phyloP scores from a whole-genome alignment of 2,797 vertebrate species.

The Dermochelys coriacea region DNA sequence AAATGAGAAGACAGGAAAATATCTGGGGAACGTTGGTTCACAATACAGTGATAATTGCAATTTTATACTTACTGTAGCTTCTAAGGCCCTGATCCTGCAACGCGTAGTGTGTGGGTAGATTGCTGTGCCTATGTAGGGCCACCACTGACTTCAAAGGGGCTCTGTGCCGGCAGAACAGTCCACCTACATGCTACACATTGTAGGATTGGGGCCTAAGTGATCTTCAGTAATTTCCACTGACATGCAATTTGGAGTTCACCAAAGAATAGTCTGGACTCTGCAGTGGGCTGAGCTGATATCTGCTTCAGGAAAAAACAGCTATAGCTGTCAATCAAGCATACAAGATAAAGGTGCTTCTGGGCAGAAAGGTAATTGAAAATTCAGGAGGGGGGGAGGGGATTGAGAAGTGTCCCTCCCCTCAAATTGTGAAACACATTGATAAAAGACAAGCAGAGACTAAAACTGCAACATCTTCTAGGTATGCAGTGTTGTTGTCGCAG shows the following conservation, averaged over 20 bases:
- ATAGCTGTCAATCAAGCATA: neutral
- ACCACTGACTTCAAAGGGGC: neutral
- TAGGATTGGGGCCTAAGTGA: neutral
- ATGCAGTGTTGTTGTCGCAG: neutral
- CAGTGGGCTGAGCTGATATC: neutral
- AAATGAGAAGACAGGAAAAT: neutral
- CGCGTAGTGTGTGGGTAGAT: neutral
- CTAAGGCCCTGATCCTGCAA: neutral
- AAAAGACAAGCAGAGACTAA: neutral
- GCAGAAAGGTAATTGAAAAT: neutral
- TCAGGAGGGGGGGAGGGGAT: neutral
- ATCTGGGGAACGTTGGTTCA: neutral
- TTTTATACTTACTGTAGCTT: neutral
- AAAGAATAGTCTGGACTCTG: neutral
- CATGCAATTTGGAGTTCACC: neutral
- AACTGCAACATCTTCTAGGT: neutral
- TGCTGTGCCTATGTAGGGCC: neutral
- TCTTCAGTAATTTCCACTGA: neutral
- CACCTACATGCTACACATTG: neutral
- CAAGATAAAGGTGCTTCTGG: neutral
- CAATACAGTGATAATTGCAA: rapidly evolving
- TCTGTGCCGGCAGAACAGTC: neutral
- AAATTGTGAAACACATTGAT: neutral
- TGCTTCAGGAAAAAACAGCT: neutral
- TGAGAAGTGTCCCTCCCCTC: neutral